phyloP scores from a whole-genome alignment of 2,797 vertebrate genomes.

The Sebastes baramenuke region DNA sequence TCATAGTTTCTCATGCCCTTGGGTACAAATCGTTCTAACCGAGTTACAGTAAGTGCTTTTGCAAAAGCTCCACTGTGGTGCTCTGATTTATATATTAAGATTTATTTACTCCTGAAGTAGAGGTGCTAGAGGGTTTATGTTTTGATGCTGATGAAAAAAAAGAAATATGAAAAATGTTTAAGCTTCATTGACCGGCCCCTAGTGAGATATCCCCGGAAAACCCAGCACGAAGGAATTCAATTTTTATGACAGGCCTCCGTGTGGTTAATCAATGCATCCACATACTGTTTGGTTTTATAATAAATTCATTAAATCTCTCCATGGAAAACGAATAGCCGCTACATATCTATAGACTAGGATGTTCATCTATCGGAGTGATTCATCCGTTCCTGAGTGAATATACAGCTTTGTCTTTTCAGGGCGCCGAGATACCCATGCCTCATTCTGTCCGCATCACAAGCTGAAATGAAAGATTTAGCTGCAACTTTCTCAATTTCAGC shows the following conservation, averaged over 20 bases:
- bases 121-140: constrained; percentile 50
- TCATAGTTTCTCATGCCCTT: constrained; percentile 24
- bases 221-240: constrained; percentile 16
- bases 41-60: constrained; percentile 29
- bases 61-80: constrained; percentile 15
- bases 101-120: constrained; percentile 51
- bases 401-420: constrained; percentile 12
- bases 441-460: constrained; percentile 56
- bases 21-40: constrained; percentile 31
- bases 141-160: constrained; percentile 54
- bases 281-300: constrained; percentile 18
- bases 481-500: constrained; percentile 58
- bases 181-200: constrained; percentile 31
- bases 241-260: constrained; percentile 31
- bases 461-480: constrained; percentile 55
- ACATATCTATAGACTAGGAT: constrained; percentile 2
- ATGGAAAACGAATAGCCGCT: constrained; percentile 6
- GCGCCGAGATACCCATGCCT: constrained; percentile 13
- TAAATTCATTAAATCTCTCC: constrained; percentile 22
- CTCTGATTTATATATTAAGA: constrained; percentile 46
- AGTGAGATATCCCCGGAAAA: constrained; percentile 25
- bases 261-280: constrained; percentile 40
- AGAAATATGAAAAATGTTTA: constrained; percentile 43
- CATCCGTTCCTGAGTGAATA: not conserved
- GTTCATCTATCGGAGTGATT: constrained; percentile 28